Evolutionary conservation across 1,140 invertebrate species (phyloP).

Genomic region (Rhagoletis zephyria): DNA sequence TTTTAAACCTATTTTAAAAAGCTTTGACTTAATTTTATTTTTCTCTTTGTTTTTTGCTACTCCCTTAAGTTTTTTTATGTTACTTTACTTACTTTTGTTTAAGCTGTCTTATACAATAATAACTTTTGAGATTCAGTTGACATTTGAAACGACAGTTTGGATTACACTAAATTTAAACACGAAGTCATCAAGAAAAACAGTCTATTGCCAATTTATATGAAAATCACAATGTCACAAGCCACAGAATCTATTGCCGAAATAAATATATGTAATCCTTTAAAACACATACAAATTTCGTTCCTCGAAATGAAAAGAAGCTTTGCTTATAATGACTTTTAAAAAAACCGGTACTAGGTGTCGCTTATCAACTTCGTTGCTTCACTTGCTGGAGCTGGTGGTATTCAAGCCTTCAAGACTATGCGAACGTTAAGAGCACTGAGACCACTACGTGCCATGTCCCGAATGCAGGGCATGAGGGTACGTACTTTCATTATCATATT

Average conservation of each 20-base stretch:
- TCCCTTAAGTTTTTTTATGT: not conserved
- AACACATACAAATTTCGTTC: conserved; percentile 33
- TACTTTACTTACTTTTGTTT: not conserved
- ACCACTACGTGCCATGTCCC: conserved; percentile 94
- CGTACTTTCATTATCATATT: conserved; percentile 76
- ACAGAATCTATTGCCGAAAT: conserved; percentile 24
- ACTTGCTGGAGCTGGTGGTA: conserved; percentile 91
- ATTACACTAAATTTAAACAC: conserved; percentile 30
- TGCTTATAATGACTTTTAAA: conserved; percentile 56
- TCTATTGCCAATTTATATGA: not conserved
- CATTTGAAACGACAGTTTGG: conserved; percentile 27
- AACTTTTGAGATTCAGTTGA: conserved; percentile 44
- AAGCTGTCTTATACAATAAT: not conserved
- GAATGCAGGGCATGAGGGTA: conserved; percentile 99
- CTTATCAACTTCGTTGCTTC: conserved; percentile 97
- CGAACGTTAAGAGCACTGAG: conserved; percentile 94
- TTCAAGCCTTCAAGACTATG: conserved; percentile 99
- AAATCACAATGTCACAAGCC: conserved; percentile 49
- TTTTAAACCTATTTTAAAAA: not conserved
- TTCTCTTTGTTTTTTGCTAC: conserved; percentile 26
- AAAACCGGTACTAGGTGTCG: conserved; percentile 83
- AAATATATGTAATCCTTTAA: conserved; percentile 5
- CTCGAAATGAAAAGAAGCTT: conserved; percentile 45
- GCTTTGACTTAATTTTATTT: not conserved
- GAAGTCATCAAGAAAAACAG: not conserved